Evolutionary conservation across 1,140 invertebrate species (phyloP).

Genomic region (Hylaeus volcanicus): DNA sequence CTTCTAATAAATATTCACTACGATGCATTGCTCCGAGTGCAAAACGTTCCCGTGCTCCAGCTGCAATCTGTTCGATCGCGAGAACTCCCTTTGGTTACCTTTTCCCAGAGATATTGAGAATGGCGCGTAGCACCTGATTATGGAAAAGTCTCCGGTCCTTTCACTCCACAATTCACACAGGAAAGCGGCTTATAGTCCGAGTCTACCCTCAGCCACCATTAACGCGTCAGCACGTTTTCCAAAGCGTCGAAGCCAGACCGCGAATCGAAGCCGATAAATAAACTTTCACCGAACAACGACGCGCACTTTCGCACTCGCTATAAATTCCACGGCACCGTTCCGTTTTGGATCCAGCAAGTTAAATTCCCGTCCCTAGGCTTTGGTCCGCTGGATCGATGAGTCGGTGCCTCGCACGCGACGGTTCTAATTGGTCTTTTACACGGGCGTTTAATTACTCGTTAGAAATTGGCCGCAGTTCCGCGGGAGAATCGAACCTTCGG

Average conservation of each 20-base stretch:
- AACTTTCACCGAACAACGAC: background rate
- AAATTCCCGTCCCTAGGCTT: background rate
- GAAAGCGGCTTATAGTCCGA: background rate
- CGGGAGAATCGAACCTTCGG: background rate
- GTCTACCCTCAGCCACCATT: slow-evolving; percentile 3
- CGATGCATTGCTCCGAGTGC: too few species aligned
- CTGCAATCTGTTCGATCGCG: background rate
- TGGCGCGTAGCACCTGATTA: too few species aligned
- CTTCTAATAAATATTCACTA: too few species aligned
- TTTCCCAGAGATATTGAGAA: too few species aligned
- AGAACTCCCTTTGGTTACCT: too few species aligned
- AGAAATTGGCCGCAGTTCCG: slow-evolving; percentile 12
- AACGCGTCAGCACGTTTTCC: background rate
- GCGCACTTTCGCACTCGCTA: background rate
- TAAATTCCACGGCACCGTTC: background rate
- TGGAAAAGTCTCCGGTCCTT: too few species aligned
- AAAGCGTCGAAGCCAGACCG: background rate
- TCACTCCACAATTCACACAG: too few species aligned
- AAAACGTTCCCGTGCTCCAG: too few species aligned
- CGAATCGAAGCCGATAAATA: background rate
- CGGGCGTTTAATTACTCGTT: slow-evolving; percentile 38
- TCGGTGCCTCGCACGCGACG: slow-evolving; percentile 24
- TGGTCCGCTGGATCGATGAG: slow-evolving; percentile 13
- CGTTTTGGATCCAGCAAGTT: background rate
- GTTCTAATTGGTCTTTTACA: slow-evolving; percentile 31